These are phyloP conservation scores for Cylloceria caligata DNA, from an alignment of 2,888 invertebrate species.

Conservation along the genomic window DNA sequence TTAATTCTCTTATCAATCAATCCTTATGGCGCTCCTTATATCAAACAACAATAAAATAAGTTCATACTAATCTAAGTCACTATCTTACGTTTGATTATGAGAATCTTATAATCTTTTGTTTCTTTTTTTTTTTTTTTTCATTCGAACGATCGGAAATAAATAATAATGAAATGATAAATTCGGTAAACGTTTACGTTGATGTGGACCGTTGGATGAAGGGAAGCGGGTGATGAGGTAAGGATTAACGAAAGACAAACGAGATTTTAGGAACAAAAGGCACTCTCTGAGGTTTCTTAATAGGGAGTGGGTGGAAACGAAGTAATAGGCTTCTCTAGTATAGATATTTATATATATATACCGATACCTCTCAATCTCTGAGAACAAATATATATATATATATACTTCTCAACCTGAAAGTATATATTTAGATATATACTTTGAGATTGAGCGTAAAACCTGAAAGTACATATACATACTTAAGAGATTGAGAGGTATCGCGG, in stretches of 20 bases:
- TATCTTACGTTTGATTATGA: slow-evolving; percentile 51
- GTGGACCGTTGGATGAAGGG: slow-evolving; percentile 5
- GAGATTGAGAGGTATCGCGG: slow-evolving; percentile 44
- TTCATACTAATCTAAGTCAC: slow-evolving; percentile 15
- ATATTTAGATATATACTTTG: too few species aligned
- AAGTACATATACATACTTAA: slow-evolving; percentile 31
- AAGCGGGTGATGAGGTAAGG: slow-evolving; percentile 8
- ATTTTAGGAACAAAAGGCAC: slow-evolving; percentile 54
- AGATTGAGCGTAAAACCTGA: too few species aligned
- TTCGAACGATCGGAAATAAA: slow-evolving; percentile 50
- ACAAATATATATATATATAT: not conserved
- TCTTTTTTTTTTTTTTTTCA: not conserved
- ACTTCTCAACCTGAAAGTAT: too few species aligned
- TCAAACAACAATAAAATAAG: slow-evolving; percentile 38
- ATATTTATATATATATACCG: slow-evolving; percentile 3
- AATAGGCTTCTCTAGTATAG: slow-evolving; percentile 22
- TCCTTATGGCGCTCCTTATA: slow-evolving; percentile 40
- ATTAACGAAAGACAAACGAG: slow-evolving; percentile 5
- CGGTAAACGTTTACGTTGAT: slow-evolving; percentile 1
- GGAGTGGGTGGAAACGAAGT: slow-evolving; percentile 19
- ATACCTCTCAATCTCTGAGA: too few species aligned
- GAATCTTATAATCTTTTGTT: not conserved
- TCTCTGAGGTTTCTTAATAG: slow-evolving; percentile 28
- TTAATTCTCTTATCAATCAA: slow-evolving; percentile 23
- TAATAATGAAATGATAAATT: slow-evolving; percentile 42